Evolutionary conservation across 2,888 invertebrate genomes (phyloP).

Genomic region (Harpalus rufipes): DNA sequence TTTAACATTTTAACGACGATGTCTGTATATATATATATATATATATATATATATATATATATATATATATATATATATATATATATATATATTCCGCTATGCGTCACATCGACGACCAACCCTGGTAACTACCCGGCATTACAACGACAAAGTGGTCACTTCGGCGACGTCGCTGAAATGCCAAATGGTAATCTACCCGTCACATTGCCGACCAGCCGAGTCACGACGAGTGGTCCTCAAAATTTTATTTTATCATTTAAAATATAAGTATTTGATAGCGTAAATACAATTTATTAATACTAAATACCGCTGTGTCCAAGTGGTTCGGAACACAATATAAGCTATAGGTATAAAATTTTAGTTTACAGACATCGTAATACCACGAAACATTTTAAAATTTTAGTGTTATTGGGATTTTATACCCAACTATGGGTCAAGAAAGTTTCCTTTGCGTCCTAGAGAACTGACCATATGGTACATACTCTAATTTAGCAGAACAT

Average conservation of each 20-base stretch:
- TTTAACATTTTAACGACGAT: too few relatives aligned
- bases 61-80: slow-evolving; percentile 1
- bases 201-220: background rate
- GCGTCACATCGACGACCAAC: background rate
- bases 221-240: background rate
- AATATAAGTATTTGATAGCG: slow-evolving; percentile 1
- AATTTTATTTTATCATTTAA: background rate
- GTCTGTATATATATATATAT: too few relatives aligned
- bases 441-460: background rate
- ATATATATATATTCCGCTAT: slow-evolving; percentile 1
- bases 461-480: background rate
- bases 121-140: background rate
- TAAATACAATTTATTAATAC: background rate
- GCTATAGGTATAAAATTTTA: background rate
- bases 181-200: background rate
- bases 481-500: background rate
- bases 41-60: background rate
- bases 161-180: background rate
- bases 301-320: too few relatives aligned
- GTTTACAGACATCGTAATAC: background rate
- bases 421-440: background rate
- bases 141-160: background rate
- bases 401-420: background rate
- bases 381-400: background rate
- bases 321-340: too few relatives aligned